phyloP scores from a whole-genome alignment of 1,140 invertebrate species.

The Chrysoperla carnea region DNA sequence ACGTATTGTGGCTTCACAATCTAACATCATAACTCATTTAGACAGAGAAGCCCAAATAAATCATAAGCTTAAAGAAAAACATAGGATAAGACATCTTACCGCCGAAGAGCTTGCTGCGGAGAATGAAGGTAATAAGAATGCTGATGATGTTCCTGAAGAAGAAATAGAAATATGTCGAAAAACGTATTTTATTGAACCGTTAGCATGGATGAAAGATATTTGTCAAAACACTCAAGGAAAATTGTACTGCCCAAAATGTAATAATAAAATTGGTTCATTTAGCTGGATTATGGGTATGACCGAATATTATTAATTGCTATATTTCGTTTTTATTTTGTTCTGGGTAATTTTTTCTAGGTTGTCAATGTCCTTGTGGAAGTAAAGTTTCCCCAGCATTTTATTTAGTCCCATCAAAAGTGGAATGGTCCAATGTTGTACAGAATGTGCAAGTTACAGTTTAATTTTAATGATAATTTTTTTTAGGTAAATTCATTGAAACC shows the following conservation, averaged over 20 bases:
- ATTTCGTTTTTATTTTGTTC: conserved; percentile 2
- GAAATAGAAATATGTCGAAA: conserved; percentile 34
- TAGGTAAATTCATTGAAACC: background rate
- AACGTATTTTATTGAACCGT: conserved; percentile 63
- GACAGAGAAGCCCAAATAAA: conserved; percentile 31
- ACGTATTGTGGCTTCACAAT: conserved; percentile 57
- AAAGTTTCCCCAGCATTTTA: conserved; percentile 75
- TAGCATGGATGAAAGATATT: conserved; percentile 64
- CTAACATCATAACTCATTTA: conserved; percentile 54
- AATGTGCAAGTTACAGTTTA: conserved; percentile 70
- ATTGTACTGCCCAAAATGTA: conserved; percentile 68
- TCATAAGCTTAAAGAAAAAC: conserved; percentile 12
- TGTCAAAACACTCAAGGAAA: conserved; percentile 51
- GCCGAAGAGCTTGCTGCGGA: conserved; percentile 18
- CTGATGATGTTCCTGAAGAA: conserved; percentile 9
- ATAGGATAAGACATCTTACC: conserved; percentile 13
- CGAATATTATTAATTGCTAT: conserved; percentile 1
- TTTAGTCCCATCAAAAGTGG: conserved; percentile 68
- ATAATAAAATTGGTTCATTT: conserved; percentile 61
- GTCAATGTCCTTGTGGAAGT: conserved; percentile 66
- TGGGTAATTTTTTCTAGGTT: conserved; percentile 30
- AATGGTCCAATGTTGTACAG: conserved; percentile 69
- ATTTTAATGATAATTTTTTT: conserved; percentile 5
- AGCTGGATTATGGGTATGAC: conserved; percentile 61
- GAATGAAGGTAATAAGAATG: conserved; percentile 19